Base-by-base conservation (phyloP, 53 echinoderm and acorn worm species). In the Paracentrotus lividus region DNA sequence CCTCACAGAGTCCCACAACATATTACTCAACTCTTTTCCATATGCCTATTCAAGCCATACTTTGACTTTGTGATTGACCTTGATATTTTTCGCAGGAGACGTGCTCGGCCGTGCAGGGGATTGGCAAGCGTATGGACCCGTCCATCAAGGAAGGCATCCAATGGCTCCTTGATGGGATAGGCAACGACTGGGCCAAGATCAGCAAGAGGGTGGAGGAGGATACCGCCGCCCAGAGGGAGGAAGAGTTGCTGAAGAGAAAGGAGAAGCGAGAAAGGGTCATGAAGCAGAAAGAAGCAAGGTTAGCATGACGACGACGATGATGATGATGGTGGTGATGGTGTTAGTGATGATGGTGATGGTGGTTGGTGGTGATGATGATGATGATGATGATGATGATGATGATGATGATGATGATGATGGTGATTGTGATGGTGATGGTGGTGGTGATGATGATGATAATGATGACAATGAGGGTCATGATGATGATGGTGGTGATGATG, bases 121-220 rank as follows among this genome's bases (percentile, higher is more conserved):
- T 96, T 32, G 98, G 98, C 20, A 98, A 98, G 94, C 96, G 95
- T 59, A 95, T 97, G 95, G 98, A 98, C 94, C 95, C 96, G 56
- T 94, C 95, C 8, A 95, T 98, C 64, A 33, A 72, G 23, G 94
- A 95, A 4, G 98, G 98, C 0, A 90, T 97, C 15, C 90, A 94
- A 47, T 97, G 98, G 98, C 93, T 98, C 32, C 94, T 98, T 15
- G 88, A 94, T 23, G 96, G 96, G n/a, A 98, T 98, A 1, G 84
- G 91, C 18, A 72, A 77, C 31, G 98, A 98, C 61, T 98, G 96
- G 96, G 93, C 94, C 10, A 66, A 56, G 15, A 60, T 98, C 27
- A 94, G 84, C 49, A 92, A 93, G 66, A 72, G 98, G 36, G 96
- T 98, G 1, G 96, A 96, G 32, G 78, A 91, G 53, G 98, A 98